Evolutionary conservation across 2,888 invertebrate genomes (phyloP), one percentile per base, ranked within the genome.

Genomic region (Tryphoninae sp.): DNA sequence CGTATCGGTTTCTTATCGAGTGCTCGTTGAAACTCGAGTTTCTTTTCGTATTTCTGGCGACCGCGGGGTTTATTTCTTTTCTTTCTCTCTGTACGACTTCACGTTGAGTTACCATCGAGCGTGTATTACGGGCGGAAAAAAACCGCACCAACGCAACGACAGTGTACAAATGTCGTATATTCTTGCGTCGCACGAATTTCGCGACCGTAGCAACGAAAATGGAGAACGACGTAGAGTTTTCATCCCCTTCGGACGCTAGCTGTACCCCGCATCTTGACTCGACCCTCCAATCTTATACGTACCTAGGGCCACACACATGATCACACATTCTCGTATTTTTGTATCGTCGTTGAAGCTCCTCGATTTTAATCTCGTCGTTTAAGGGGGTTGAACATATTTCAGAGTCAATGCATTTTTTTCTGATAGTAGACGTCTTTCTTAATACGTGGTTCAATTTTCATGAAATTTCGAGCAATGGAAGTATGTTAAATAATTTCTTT

Each of bases 281-380:
- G 45, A 64, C 75, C 73, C 75, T 80, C 59, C 59, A 76, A 69
- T 72, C 65, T 75, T 75, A 67, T 71, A 74, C 49, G 59, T 42
- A 33, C 53, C 59, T 64, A 58, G 58, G 64, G 49, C 59, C 58
- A 59, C 80, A 76, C 71, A 71, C 80, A 80, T 80, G 80, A 80
- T 71, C 80, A 76, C 80, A 53, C 71, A 58, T 72, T 75, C 49
- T 58, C 19, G 13, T 58, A 45, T 69, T 76, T 76, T 61, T 62
- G 77, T 19, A 42, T 69, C 71, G 75, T 72, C 71, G 71, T 23
- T 67, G 59, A 59, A 76, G 62, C 80, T 69, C 26, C 2, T 26
- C 26, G 0, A 26, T 2, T 4, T 26, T 26, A 26, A 26, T 26
- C 26, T 26, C 26, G 26, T 26, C 26, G 26, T 26, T 26, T 26